A percentile compares a stretch with the other conserved stretches of the same genome.
These are phyloP conservation scores for Thereva nobilitata DNA, from an alignment of 2,888 invertebrate genomes.

Conservation along the genomic window DNA sequence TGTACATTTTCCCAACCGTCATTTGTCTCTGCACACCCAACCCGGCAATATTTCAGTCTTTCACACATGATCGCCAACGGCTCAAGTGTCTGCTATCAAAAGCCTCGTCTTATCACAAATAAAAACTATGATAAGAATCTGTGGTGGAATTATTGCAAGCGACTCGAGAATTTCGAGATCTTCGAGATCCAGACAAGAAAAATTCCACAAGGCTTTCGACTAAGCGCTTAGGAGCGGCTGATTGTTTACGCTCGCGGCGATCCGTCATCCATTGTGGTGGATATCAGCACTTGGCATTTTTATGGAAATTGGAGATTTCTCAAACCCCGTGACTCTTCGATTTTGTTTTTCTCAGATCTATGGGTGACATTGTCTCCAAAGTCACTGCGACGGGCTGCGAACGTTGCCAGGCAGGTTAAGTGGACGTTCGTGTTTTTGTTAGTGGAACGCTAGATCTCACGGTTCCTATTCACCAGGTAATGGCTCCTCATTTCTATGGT, in stretches of 20 bases:
- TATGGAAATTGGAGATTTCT: conserved; percentile 25
- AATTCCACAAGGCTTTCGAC: too few species aligned
- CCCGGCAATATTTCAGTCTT: too few species aligned
- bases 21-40: too few species aligned
- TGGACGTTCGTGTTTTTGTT: not conserved
- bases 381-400: conserved; percentile 2
- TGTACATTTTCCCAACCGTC: too few species aligned
- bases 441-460: conserved; percentile 13
- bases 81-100: too few species aligned
- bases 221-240: conserved; percentile 13
- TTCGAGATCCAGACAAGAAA: too few species aligned
- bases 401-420: conserved; percentile 15
- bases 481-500: conserved; percentile 19
- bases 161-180: too few species aligned
- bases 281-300: conserved; percentile 32
- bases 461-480: conserved; percentile 27
- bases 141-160: too few species aligned
- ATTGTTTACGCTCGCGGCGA: conserved; percentile 15
- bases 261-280: conserved; percentile 27
- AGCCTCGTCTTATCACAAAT: too few species aligned
- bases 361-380: conserved; percentile 19
- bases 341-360: conserved; percentile 4
- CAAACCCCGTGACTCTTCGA: conserved; percentile 9
- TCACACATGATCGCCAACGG: too few species aligned
- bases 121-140: too few species aligned